These are phyloP conservation scores for Aurelia sp. DNA, from an alignment of 30 jellyfish, hydroid and myxozoan genomes.

Conservation along the genomic window DNA sequence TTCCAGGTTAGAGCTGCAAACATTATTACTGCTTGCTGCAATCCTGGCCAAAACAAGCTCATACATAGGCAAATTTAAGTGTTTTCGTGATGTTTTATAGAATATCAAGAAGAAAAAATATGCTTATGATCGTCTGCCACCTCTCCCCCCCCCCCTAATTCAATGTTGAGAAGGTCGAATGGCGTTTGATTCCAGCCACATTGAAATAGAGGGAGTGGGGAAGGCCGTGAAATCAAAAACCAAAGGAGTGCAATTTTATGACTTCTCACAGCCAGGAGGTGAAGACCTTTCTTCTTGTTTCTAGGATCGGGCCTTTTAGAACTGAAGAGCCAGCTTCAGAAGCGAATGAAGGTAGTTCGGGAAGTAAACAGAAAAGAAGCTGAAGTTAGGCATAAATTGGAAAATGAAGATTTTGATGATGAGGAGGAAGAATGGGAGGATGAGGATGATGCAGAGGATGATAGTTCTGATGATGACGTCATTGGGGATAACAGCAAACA, in stretches of 20 bases:
- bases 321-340: slow-evolving; percentile 57
- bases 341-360: slow-evolving; percentile 39
- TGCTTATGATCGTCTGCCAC: too few relatives aligned
- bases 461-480: slow-evolving; percentile 4
- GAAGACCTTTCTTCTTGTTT: neutral
- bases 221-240: too few relatives aligned
- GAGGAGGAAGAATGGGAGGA: slow-evolving; percentile 45
- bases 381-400: slow-evolving; percentile 25
- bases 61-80: too few relatives aligned
- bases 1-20: slow-evolving; percentile 1
- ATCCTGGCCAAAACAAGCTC: neutral
- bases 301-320: slow-evolving; percentile 40
- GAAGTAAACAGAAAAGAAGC: slow-evolving; percentile 52
- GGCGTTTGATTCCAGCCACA: too few relatives aligned
- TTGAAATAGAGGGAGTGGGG: too few relatives aligned
- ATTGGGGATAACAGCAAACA: neutral
- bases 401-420: slow-evolving; percentile 74
- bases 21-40: neutral
- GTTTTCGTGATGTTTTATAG: too few relatives aligned
- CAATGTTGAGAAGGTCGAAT: too few relatives aligned
- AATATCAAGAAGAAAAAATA: too few relatives aligned
- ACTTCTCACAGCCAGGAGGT: neutral
- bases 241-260: too few relatives aligned
- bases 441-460: slow-evolving; percentile 18
- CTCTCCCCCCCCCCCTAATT: too few relatives aligned